Percentiles rank a stretch among this genome's conserved stretches.
Evolutionary conservation across 2,113 vertebrate genomes (phyloP).

Genomic region (Pteropus alecto): DNA sequence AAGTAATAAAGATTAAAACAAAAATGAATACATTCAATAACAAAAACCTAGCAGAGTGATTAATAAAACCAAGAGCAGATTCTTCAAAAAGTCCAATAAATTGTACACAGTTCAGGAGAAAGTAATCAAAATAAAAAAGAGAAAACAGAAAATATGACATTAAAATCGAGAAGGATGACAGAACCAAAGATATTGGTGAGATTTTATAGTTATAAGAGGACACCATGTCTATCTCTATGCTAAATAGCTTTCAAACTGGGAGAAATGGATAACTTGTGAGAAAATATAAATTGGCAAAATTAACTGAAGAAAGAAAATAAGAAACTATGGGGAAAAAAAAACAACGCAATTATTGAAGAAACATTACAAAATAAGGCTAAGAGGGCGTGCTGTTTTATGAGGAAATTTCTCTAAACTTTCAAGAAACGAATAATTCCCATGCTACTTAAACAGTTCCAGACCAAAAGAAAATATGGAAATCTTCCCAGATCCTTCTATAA

Average conservation of each 20-base stretch:
- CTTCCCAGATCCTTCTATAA: constrained; percentile 4
- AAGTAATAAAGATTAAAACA: not conserved
- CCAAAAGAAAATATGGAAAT: constrained; percentile 11
- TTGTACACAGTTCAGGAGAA: not conserved
- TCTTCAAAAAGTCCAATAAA: not conserved
- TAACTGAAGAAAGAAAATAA: not conserved
- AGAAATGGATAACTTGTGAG: not conserved
- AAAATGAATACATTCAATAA: not conserved
- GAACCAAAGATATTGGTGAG: not conserved
- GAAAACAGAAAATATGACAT: not conserved
- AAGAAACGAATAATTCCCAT: constrained; percentile 15
- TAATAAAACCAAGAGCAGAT: constrained; percentile 11
- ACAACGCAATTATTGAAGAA: not conserved
- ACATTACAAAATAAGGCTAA: not conserved
- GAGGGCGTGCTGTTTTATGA: not conserved
- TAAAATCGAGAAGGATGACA: not conserved
- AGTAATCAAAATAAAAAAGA: not conserved
- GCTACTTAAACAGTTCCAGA: constrained; percentile 2
- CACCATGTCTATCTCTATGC: not conserved
- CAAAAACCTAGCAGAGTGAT: not conserved
- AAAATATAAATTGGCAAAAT: constrained; percentile 1
- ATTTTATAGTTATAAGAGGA: not conserved
- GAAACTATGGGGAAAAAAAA: not conserved
- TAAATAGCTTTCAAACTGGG: not conserved
- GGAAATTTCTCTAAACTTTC: constrained; percentile 23